Conservation (phyloP, 2,797 vertebrate species). For the Ispidina lecontei region DNA sequence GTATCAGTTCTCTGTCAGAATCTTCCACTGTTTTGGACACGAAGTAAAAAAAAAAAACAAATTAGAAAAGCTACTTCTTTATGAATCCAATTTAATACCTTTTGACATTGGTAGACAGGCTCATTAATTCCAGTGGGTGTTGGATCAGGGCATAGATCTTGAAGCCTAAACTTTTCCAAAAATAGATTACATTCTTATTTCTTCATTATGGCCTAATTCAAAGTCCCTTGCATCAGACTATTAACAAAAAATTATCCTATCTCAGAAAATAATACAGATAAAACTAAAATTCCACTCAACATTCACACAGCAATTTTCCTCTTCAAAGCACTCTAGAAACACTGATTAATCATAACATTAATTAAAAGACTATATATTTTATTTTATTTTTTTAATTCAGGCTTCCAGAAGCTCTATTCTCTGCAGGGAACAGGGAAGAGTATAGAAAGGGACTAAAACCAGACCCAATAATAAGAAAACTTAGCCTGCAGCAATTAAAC, state of each 20-base stretch:
- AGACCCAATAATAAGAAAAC: slow-evolving; percentile 51
- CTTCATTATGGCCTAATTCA: slow-evolving; percentile 41
- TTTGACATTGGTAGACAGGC: background rate
- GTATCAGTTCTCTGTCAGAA: background rate
- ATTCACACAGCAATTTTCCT: slow-evolving; percentile 15
- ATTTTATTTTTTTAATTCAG: background rate
- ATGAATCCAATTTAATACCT: background rate
- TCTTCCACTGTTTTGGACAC: background rate
- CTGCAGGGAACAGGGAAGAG: slow-evolving; percentile 24
- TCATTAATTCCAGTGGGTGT: background rate
- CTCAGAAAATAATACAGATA: slow-evolving; percentile 49
- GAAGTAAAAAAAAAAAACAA: background rate
- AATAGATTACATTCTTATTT: slow-evolving; percentile 42
- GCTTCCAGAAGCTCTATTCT: slow-evolving; percentile 18
- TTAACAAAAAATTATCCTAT: slow-evolving; percentile 46
- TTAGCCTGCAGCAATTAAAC: slow-evolving; percentile 50
- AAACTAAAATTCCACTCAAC: slow-evolving; percentile 27
- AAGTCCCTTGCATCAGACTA: slow-evolving; percentile 31
- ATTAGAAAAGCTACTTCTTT: background rate
- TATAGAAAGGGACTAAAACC: slow-evolving; percentile 25
- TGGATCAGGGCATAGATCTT: slow-evolving; percentile 9
- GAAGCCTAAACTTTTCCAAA: slow-evolving; percentile 28
- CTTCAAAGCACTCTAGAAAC: slow-evolving; percentile 57
- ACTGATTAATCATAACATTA: slow-evolving; percentile 59
- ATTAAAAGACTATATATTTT: background rate